phyloP scores from a whole-genome alignment of 2,113 vertebrate species.

The Murina feae region DNA sequence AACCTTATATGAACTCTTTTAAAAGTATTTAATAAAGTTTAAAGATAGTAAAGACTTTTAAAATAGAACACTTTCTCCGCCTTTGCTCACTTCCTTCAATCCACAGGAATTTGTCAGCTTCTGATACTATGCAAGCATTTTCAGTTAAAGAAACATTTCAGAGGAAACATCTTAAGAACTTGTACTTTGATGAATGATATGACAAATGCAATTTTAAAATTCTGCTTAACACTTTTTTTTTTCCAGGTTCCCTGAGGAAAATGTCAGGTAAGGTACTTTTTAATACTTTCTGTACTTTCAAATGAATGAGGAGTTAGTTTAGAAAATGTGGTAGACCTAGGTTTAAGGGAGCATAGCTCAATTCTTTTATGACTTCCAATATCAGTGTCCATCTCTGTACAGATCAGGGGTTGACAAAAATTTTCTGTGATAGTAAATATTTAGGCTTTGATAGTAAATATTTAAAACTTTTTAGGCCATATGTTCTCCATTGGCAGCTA shows the following conservation, averaged over 20 bases:
- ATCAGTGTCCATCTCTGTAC: not conserved
- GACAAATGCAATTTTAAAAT: not conserved
- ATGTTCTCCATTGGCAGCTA: not conserved
- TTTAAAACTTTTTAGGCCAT: not conserved
- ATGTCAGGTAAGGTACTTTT: slow-evolving; percentile 80
- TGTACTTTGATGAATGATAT: slow-evolving; percentile 12
- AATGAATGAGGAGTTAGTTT: not conserved
- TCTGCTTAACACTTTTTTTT: slow-evolving; percentile 46
- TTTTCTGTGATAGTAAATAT: slow-evolving; percentile 12
- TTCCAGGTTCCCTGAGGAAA: slow-evolving; percentile 84
- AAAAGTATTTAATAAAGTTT: not conserved
- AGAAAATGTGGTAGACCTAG: not conserved
- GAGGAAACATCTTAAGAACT: not conserved
- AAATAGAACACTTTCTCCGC: not conserved
- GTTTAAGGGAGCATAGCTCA: not conserved
- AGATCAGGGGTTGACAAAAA: not conserved
- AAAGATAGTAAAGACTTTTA: not conserved
- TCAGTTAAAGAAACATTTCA: slow-evolving; percentile 14
- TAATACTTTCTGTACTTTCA: not conserved
- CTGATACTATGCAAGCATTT: not conserved
- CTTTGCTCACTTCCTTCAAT: not conserved
- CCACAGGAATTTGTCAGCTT: not conserved
- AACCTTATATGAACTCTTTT: not conserved
- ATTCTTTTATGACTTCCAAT: not conserved
- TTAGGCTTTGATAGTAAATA: not conserved